Conservation (phyloP, 2,888 invertebrate species). For the Ethmia dodecea region DNA sequence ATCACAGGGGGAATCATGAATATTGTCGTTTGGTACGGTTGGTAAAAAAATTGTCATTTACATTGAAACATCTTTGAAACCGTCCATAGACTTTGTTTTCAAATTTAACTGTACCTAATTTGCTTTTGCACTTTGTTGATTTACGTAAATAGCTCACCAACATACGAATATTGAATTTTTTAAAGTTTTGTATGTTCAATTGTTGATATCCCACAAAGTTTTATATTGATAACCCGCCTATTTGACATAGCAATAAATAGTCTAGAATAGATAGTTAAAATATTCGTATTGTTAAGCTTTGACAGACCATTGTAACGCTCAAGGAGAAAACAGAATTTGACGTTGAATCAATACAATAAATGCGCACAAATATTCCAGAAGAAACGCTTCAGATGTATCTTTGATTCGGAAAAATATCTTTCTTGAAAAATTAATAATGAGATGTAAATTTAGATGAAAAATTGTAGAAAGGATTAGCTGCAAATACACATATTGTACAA, state of each 20-base stretch:
- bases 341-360: slow-evolving; percentile 9
- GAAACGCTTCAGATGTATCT: too few relatives aligned
- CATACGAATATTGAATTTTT: background rate
- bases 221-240: slow-evolving; percentile 72
- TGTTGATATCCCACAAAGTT: slow-evolving; percentile 52
- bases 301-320: slow-evolving; percentile 44
- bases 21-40: slow-evolving; percentile 39
- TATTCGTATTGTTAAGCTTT: slow-evolving; percentile 61
- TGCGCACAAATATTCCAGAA: slow-evolving; percentile 12
- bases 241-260: slow-evolving; percentile 76
- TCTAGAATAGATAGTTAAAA: slow-evolving; percentile 68
- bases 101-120: slow-evolving; percentile 1
- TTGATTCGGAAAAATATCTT: too few relatives aligned
- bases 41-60: too few relatives aligned
- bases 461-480: too few relatives aligned
- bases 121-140: slow-evolving; percentile 24
- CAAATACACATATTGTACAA: too few relatives aligned
- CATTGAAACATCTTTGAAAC: slow-evolving; percentile 49
- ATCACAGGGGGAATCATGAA: too few relatives aligned
- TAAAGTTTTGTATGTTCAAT: slow-evolving; percentile 40
- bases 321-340: slow-evolving; percentile 27
- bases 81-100: slow-evolving; percentile 45
- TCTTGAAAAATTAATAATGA: too few relatives aligned
- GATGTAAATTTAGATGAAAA: too few relatives aligned
- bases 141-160: background rate